Percentiles rank a stretch among this genome's conserved stretches.
These are phyloP conservation scores for Etheostoma nigrum DNA, from an alignment of 2,797 vertebrate species.

Conservation along the genomic window DNA sequence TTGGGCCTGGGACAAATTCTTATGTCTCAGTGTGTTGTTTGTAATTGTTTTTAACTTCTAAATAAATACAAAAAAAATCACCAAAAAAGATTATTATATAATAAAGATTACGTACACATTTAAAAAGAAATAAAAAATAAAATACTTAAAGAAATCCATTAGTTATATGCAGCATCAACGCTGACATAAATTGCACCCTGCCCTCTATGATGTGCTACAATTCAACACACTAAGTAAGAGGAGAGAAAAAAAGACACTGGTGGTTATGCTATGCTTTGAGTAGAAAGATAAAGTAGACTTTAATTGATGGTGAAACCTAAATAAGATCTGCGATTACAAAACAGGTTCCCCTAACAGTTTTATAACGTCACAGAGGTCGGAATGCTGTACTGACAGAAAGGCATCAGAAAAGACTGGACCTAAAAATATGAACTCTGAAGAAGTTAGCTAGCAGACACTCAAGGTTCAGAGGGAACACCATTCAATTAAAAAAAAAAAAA, in stretches of 20 bases:
- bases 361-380: constrained; percentile 87
- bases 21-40: no score
- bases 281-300: constrained; percentile 96
- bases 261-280: constrained; percentile 59
- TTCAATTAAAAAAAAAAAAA: constrained; percentile 25
- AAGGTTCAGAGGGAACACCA: constrained; percentile 50
- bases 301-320: constrained; percentile 94
- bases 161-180: background rate
- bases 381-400: constrained; percentile 92
- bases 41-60: no score
- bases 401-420: constrained; percentile 82
- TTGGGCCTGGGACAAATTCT: no score
- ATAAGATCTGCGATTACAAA: constrained; percentile 93
- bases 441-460: constrained; percentile 55
- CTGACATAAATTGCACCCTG: constrained; percentile 31
- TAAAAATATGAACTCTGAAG: constrained; percentile 57
- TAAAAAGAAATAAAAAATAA: no score
- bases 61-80: no score
- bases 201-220: constrained; percentile 35
- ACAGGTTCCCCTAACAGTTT: constrained; percentile 87
- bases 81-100: no score
- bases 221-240: background rate
- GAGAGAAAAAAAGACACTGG: constrained; percentile 6
- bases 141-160: no score
- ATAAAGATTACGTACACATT: no score